phyloP scores from a whole-genome alignment of 1,140 invertebrate genomes.

The Dendrolimus kikuchii region DNA sequence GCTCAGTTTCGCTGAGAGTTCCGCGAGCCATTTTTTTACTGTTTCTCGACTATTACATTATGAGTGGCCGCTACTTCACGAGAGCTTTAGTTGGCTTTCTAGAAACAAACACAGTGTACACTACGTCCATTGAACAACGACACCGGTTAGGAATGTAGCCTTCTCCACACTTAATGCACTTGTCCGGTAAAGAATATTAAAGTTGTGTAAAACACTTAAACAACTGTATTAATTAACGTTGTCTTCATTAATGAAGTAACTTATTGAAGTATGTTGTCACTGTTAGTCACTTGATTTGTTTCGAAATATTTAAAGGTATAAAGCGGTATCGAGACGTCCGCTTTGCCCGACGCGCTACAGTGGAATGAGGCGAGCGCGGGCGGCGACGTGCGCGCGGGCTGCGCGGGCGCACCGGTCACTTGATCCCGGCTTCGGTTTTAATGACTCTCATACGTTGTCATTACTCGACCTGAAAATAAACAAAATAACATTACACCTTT shows the following conservation, averaged over 20 bases:
- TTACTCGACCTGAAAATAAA: no score
- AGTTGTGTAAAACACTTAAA: not conserved
- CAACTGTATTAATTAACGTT: no score
- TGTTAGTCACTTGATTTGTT: no score
- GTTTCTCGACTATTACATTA: conserved; percentile 35
- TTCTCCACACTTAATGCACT: conserved; percentile 55
- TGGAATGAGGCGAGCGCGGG: conserved; percentile 29
- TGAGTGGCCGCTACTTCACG: conserved; percentile 26
- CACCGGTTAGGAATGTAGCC: conserved; percentile 68
- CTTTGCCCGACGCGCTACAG: conserved; percentile 21
- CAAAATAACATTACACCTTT: no score
- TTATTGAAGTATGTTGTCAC: no score
- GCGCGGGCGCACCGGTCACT: conserved; percentile 24
- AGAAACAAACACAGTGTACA: conserved; percentile 56
- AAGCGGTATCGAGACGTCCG: conserved; percentile 2
- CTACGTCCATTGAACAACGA: conserved; percentile 61
- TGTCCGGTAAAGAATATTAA: conserved; percentile 18
- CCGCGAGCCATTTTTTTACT: conserved; percentile 58
- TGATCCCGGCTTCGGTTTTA: conserved; percentile 41
- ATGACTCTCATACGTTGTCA: conserved; percentile 19
- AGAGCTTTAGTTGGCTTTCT: conserved; percentile 36
- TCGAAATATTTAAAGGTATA: no score
- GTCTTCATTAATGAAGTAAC: no score
- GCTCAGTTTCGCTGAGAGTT: conserved; percentile 51
- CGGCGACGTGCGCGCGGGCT: conserved; percentile 24